Evolutionary conservation across 1,140 invertebrate genomes (phyloP), one percentile per base, ranked within the genome.

Genomic region (Caenorhabditis tropicalis): DNA sequence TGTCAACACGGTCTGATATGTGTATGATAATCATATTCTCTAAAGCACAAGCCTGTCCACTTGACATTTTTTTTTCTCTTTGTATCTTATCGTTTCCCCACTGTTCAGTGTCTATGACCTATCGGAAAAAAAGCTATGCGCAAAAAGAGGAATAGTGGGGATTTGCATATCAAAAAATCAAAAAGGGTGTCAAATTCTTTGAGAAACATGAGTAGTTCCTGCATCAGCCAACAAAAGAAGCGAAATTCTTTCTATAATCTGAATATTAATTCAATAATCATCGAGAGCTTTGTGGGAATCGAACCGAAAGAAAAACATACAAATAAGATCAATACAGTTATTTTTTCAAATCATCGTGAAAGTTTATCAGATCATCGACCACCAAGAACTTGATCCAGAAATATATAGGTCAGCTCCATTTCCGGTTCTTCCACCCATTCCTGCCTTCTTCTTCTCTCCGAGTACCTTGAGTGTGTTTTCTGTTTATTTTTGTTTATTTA

Each of bases 21-120:
- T 43, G 21, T 24, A 74, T 43, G n/a, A 74, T 74, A 43, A 43
- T 74, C 36, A 58, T 51, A 51, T 74, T 19, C 33, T 74, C 65
- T 43, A 74, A 36, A 65, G 58, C 58, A 74, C 65, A 33, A 43
- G 36, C 3, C 65, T 39, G 65, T 74, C 65, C 65, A 74, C 65
- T 74, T 74, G 65, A 74, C 65, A 74, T 74, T 74, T 24, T 21
- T 29, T 74, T 12, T 10, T 46, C 24, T 74, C 33, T 74, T n/a
- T 9, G 24, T 43, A 12, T n/a, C n/a, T 74, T 31, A 10, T 19
- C 16, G 10, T 51, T 19, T 51, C 16, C 19, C 48, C 31, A 24
- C 53, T 56, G 21, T 65, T 36, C 15, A 65, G 9, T 7, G 15
- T 43, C 39, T 12, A 56, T 36, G 19, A 65, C 10, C 29, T 36